phyloP scores from a whole-genome alignment of 2,888 invertebrate species.

The Rhyacophila evoluta region DNA sequence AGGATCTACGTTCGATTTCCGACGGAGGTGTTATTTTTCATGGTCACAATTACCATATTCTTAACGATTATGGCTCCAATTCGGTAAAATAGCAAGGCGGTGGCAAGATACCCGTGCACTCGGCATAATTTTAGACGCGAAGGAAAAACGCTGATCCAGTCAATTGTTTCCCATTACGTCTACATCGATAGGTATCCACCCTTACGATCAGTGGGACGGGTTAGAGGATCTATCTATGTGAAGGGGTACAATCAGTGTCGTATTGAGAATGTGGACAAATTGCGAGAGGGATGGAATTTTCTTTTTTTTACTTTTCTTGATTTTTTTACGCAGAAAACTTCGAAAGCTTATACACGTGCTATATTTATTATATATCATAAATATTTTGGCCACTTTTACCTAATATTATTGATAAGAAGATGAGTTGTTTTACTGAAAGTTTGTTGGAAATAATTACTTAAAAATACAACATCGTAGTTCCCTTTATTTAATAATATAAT shows the following conservation, averaged over 20 bases:
- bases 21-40: background rate
- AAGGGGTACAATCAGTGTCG: conserved; percentile 20
- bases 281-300: background rate
- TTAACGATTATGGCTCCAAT: conserved; percentile 22
- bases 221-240: background rate
- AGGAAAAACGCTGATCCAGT: conserved; percentile 44
- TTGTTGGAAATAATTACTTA: too few species aligned
- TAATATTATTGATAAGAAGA: too few species aligned
- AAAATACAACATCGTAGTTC: too few species aligned
- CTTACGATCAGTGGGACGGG: background rate
- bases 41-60: conserved; percentile 9
- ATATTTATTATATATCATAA: too few species aligned
- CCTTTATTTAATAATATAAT: too few species aligned
- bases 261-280: background rate
- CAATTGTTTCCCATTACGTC: conserved; percentile 46
- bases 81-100: background rate
- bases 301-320: too few species aligned
- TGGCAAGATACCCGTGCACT: conserved; percentile 27
- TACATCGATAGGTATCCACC: conserved; percentile 15
- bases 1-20: background rate
- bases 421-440: too few species aligned
- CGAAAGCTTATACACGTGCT: too few species aligned
- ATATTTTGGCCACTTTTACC: too few species aligned
- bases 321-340: too few species aligned
- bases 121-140: conserved; percentile 36